Base-by-base conservation (phyloP, 2,113 vertebrate species). In the Lucifuga dentata region DNA sequence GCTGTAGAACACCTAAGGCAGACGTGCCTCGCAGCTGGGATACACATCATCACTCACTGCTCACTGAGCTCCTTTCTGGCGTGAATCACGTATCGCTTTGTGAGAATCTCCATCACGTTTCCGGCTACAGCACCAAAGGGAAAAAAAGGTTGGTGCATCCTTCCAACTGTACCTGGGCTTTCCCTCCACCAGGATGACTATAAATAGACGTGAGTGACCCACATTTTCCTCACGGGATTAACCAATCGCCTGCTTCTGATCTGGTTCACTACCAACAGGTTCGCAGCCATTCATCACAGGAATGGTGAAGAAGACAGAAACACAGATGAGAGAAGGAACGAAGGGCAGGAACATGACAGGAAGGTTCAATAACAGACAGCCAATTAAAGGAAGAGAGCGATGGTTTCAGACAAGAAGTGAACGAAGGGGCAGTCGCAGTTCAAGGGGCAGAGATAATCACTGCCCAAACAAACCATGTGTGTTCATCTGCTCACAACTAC, bases 181-280 rank as follows among this genome's bases (percentile, higher is more conserved):
- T 57, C 72, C 66, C 76, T 60, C 48, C 20, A 53, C 49, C 3
- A 3, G 26, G 17, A 41, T 0, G 7, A 53, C 44, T 83, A 86
- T 83, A 88, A 84, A 86, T 84, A 90, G 57, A 53, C 38, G 40
- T 23, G 10, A 66, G 51, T 83, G 85, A 84, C 88, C 88, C 80
- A 88, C 76, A 89, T 90, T 84, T 7, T 74, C 58, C 67, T 73
- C 46, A 9, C 2, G 40, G 84, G 85, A 86, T 83, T 78, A 81
- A 75, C 60, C 55, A 73, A 79, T 79, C 76, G 80, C 58, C 67
- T 61, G 60, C 16, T 55, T 53, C 68, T 62, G 73, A 81, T 79
- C 68, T 81, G 81, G 65, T 72, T 66, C 80, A 73, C 66, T n/a
- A 60, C 51, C 68, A 43, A 53, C 58, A 60, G 46, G 64, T 71